Evolutionary conservation across 2,797 vertebrate species (phyloP), one percentile per base, ranked within the genome.

Genomic region (Tympanoctomys barrerae): DNA sequence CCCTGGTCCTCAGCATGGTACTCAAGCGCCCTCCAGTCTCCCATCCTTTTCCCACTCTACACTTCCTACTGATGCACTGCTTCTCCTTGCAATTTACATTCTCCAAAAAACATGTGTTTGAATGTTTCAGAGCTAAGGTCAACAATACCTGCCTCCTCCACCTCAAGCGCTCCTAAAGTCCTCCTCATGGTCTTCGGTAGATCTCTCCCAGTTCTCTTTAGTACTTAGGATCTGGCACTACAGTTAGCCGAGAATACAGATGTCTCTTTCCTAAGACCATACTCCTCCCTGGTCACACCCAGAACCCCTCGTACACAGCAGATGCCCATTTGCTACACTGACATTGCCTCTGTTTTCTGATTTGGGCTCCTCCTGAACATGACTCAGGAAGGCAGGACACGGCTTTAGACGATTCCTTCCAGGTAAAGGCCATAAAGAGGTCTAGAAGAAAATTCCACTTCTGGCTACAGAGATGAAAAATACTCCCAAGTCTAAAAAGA

Each of bases 391-490:
- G 59, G 90, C 2, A 77, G 52, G 42, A 31, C 9, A 24, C 13
- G 24, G 14, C 71, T 77, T 84, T 80, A 71, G 36, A 62, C 49
- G n/a, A 68, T 31, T 62, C 68, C 59, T 59, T 77, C 13, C 26
- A 73, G 42, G 39, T 78, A 89, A 88, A 62, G 42, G 18, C 64
- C 57, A 82, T 31, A 46, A 42, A 28, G 7, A 86, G 52, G 5
- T 57, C 49, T 92, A 28, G 39, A 73, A 81, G 82, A 75, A 93
- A 97, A 86, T 79, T 54, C 49, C 36, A 87, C 75, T 24, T 81
- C 61, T 93, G 70, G 82, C 57, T 86, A 90, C 31, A 75, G 54
- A 93, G 64, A 93, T 49, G 54, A 81, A 89, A 92, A 94, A 73
- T 81, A 87, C 31, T 88, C 78, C 54, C 5, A 1, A 71, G 54